Conservation (phyloP, 2,797 vertebrate species). For the Poeciliopsis infans region DNA sequence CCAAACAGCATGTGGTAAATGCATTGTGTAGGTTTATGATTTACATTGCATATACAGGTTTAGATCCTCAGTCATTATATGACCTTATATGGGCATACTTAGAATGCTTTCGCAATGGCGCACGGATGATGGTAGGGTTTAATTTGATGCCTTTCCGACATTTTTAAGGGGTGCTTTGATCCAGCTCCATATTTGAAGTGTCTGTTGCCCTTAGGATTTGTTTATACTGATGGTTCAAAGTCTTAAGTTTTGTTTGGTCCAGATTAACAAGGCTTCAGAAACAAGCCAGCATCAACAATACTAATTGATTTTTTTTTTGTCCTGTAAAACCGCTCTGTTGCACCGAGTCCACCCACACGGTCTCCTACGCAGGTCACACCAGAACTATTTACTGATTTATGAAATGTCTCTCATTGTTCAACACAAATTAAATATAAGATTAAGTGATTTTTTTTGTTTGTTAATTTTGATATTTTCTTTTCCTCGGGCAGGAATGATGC, state of each 20-base stretch:
- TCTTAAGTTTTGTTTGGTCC: conserved; percentile 30
- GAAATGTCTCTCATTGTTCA: conserved; percentile 34
- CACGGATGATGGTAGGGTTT: neutral
- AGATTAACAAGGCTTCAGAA: conserved; percentile 45
- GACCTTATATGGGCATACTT: conserved; percentile 21
- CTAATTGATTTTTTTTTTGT: conserved; percentile 43
- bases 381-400: conserved; percentile 48
- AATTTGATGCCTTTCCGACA: neutral
- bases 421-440: conserved; percentile 7
- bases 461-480: neutral
- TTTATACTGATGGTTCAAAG: conserved; percentile 14
- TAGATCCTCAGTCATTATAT: conserved; percentile 44
- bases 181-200: conserved; percentile 15
- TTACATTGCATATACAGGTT: conserved; percentile 19
- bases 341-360: conserved; percentile 46
- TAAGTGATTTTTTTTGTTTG: neutral
- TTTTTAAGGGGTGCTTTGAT: conserved; percentile 32
- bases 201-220: conserved; percentile 15
- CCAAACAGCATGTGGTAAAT: conserved; percentile 7
- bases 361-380: conserved; percentile 58
- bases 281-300: conserved; percentile 35
- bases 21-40: conserved; percentile 55
- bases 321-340: conserved; percentile 45
- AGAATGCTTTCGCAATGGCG: conserved; percentile 4
- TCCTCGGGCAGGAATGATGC: neutral